phyloP scores from a whole-genome alignment of 2,888 invertebrate species.

The Hydriomena furcata region DNA sequence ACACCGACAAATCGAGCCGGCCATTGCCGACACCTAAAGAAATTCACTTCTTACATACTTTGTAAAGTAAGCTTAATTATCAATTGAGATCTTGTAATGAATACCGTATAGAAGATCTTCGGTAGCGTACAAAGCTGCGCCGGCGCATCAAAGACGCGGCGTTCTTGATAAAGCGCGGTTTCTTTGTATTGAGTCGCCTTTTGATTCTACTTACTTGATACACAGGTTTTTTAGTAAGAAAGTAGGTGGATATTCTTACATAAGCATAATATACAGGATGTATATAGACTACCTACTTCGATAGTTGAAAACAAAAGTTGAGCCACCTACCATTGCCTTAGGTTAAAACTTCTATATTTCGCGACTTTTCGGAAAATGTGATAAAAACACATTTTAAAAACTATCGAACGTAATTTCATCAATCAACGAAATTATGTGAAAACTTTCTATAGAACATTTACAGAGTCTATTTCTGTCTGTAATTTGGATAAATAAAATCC shows the following conservation, averaged over 20 bases:
- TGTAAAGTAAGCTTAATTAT: constrained; percentile 77
- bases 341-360: too few species aligned
- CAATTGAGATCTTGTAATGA: constrained; percentile 77
- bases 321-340: too few species aligned
- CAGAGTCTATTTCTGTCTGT: too few species aligned
- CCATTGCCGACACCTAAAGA: constrained; percentile 28
- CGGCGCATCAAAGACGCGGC: constrained; percentile 58
- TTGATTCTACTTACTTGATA: constrained; percentile 14
- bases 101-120: constrained; percentile 52
- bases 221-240: neutral
- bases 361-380: too few species aligned
- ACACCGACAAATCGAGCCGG: neutral
- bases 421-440: too few species aligned
- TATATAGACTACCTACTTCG: too few species aligned
- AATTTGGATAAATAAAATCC: too few species aligned
- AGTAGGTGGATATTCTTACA: neutral
- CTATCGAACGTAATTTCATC: too few species aligned
- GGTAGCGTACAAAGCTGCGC: constrained; percentile 64
- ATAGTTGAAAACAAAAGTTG: too few species aligned
- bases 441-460: too few species aligned
- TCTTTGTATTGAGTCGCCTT: constrained; percentile 15
- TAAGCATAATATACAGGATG: neutral
- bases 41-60: constrained; percentile 36
- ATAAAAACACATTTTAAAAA: too few species aligned
- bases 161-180: constrained; percentile 41